These are phyloP conservation scores for Abrostola triplasia DNA, from an alignment of 2,888 invertebrate species.

Conservation along the genomic window DNA sequence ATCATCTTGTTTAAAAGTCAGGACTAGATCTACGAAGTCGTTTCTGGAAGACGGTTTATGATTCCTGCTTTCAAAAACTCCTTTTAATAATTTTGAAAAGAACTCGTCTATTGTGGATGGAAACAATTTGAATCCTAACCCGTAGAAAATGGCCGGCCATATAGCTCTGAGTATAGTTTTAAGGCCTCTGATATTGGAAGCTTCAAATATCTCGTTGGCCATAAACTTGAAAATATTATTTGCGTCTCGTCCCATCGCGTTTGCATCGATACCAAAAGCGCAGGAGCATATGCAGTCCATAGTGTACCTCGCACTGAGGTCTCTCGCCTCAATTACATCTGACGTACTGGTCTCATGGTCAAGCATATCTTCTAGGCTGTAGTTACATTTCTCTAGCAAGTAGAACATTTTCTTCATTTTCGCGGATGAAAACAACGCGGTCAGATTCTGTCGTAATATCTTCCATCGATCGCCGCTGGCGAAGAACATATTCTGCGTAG, in stretches of 20 bases:
- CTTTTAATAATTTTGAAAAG: slow-evolving; percentile 60
- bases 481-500: slow-evolving; percentile 67
- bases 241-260: slow-evolving; percentile 59
- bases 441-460: slow-evolving; percentile 72
- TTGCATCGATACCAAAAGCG: slow-evolving; percentile 71
- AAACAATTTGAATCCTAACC: slow-evolving; percentile 61
- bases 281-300: slow-evolving; percentile 75
- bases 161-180: slow-evolving; percentile 60
- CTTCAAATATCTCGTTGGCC: slow-evolving; percentile 63
- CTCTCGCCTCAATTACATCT: slow-evolving; percentile 59
- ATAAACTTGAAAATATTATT: slow-evolving; percentile 66
- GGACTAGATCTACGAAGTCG: slow-evolving; percentile 72
- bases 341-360: slow-evolving; percentile 53
- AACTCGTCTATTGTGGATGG: slow-evolving; percentile 61
- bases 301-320: slow-evolving; percentile 65
- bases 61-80: slow-evolving; percentile 62
- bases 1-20: slow-evolving; percentile 64
- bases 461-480: slow-evolving; percentile 74
- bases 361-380: slow-evolving; percentile 64
- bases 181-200: slow-evolving; percentile 55
- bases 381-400: slow-evolving; percentile 66
- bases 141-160: slow-evolving; percentile 73
- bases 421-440: slow-evolving; percentile 72
- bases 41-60: slow-evolving; percentile 63
- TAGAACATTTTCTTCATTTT: slow-evolving; percentile 80